phyloP scores from a whole-genome alignment of 1,140 invertebrate species.

The Ooceraea biroi region DNA sequence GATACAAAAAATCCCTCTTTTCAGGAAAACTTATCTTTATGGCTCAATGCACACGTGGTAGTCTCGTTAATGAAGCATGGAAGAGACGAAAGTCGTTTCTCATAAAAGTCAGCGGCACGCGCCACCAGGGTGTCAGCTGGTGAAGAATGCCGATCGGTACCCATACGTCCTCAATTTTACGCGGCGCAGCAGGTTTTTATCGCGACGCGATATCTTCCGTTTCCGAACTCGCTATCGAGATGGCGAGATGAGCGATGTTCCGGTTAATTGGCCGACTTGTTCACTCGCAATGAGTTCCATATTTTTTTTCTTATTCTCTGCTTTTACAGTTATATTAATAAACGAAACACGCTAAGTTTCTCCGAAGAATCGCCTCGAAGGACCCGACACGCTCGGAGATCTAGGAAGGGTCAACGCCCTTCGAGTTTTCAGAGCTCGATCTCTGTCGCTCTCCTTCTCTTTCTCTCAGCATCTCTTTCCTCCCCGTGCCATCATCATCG shows the following conservation, averaged over 20 bases:
- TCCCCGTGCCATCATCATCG: constrained; percentile 64
- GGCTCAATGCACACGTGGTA: constrained; percentile 62
- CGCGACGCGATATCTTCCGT: constrained; percentile 64
- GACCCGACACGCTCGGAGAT: constrained; percentile 31
- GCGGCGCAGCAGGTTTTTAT: constrained; percentile 74
- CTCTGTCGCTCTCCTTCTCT: constrained; percentile 21
- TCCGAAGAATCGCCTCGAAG: constrained; percentile 9
- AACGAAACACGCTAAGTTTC: constrained; percentile 18
- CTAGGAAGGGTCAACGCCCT: constrained; percentile 66
- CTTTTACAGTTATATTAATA: background rate
- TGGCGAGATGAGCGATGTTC: constrained; percentile 45
- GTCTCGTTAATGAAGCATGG: constrained; percentile 62
- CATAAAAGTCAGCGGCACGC: constrained; percentile 67
- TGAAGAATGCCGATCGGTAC: constrained; percentile 71
- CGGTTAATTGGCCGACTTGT: constrained; percentile 14
- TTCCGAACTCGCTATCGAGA: constrained; percentile 61
- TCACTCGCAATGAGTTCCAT: background rate
- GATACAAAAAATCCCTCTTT: constrained; percentile 16
- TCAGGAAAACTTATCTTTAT: constrained; percentile 36
- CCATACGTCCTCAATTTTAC: constrained; percentile 65
- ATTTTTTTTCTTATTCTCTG: background rate
- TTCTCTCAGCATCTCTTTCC: constrained; percentile 47
- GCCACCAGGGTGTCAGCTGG: constrained; percentile 75
- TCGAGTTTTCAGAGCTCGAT: constrained; percentile 19
- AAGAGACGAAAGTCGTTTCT: constrained; percentile 57